Evolutionary conservation across 2,797 vertebrate species (phyloP).

Genomic region (Gymnodraco acuticeps): DNA sequence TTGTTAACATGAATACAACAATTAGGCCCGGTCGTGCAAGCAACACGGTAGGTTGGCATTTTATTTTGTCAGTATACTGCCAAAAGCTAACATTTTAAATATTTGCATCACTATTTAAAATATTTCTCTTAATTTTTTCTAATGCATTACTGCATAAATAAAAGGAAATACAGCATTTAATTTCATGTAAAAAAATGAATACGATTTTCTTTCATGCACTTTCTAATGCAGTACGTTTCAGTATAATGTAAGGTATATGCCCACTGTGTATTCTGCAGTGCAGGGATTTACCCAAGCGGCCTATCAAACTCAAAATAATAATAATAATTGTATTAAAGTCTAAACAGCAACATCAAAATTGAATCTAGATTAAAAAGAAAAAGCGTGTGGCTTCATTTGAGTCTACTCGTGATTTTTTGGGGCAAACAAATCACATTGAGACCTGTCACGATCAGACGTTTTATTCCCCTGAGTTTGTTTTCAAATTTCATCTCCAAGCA

Average conservation of each 20-base stretch:
- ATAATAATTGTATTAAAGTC: not conserved
- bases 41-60: slow-evolving; percentile 50
- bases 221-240: slow-evolving; percentile 2
- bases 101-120: not conserved
- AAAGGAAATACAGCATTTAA: not conserved
- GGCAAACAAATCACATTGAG: slow-evolving; percentile 42
- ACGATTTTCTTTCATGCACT: not conserved
- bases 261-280: not conserved
- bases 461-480: slow-evolving; percentile 46
- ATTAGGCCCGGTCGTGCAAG: slow-evolving; percentile 46
- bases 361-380: slow-evolving; percentile 14
- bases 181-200: not conserved
- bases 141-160: not conserved
- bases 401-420: not conserved
- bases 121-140: not conserved
- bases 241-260: not conserved
- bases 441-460: slow-evolving; percentile 45
- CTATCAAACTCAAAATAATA: not conserved
- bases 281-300: not conserved
- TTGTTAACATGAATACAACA: slow-evolving; percentile 70
- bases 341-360: slow-evolving; percentile 1
- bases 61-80: not conserved
- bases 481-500: slow-evolving; percentile 49
- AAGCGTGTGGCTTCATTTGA: not conserved
- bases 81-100: not conserved